These are phyloP conservation scores for Aphrocallistes beatrix DNA, from an alignment of 37 sponge, comb jelly and placozoan species.

Conservation along the genomic window DNA sequence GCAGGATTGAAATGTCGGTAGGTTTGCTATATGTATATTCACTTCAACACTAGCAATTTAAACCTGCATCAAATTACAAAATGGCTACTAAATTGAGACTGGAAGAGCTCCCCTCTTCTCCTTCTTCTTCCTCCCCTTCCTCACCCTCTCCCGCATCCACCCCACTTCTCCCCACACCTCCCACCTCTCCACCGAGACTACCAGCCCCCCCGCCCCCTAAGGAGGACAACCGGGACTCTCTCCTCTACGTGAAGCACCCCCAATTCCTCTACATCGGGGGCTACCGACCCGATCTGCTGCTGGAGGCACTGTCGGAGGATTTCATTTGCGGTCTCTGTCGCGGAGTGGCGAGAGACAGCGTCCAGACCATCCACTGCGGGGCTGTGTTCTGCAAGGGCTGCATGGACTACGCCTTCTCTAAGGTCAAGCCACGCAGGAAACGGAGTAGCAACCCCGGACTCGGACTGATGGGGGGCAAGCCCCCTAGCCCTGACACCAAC, in stretches of 20 bases:
- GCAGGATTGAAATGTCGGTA: no score
- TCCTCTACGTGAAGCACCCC: not conserved
- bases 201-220: not conserved
- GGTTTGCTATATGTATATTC: no score
- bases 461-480: not conserved
- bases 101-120: no score
- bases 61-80: not conserved
- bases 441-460: not conserved
- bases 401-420: not conserved
- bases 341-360: not conserved
- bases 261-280: not conserved
- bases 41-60: not conserved
- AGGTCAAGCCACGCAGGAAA: not conserved
- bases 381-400: not conserved
- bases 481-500: no score
- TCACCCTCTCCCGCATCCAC: not conserved
- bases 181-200: not conserved
- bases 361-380: slow-evolving; percentile 15
- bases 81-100: not conserved
- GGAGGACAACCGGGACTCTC: not conserved
- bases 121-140: not conserved
- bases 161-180: not conserved
- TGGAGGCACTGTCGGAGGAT: not conserved
- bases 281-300: not conserved
- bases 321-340: not conserved